Percentiles rank a stretch among this genome's conserved stretches.
Evolutionary conservation across 2,797 vertebrate genomes (phyloP).

Genomic region (Champsocephalus esox): DNA sequence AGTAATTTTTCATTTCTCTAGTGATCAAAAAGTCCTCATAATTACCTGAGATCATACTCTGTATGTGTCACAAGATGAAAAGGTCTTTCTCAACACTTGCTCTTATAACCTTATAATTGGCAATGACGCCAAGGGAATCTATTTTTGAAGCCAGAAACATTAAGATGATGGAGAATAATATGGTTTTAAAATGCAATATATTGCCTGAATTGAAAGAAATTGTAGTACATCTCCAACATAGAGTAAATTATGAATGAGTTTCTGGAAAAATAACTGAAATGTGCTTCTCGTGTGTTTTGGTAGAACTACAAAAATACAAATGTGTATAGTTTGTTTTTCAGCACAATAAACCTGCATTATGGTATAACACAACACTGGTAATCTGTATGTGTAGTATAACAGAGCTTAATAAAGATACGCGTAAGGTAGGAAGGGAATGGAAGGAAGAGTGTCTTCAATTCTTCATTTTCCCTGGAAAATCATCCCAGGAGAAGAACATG

Average conservation of each 20-base stretch:
- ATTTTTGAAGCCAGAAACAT: background rate
- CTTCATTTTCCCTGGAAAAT: slow-evolving; percentile 22
- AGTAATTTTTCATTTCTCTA: background rate
- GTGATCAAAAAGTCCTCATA: slow-evolving; percentile 1
- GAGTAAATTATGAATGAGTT: too few relatives aligned
- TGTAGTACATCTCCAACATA: background rate
- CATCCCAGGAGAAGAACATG: slow-evolving; percentile 29
- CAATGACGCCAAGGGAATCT: background rate
- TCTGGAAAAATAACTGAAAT: too few relatives aligned
- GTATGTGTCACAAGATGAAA: slow-evolving; percentile 5
- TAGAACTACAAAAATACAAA: too few relatives aligned
- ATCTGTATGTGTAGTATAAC: background rate
- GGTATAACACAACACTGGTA: background rate
- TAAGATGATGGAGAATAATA: background rate
- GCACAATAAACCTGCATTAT: background rate
- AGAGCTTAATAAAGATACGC: background rate
- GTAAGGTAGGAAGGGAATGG: background rate
- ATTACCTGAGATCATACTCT: background rate
- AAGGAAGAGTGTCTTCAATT: slow-evolving; percentile 18
- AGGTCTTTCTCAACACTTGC: background rate
- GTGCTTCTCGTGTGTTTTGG: too few relatives aligned
- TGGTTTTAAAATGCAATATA: too few relatives aligned
- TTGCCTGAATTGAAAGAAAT: too few relatives aligned
- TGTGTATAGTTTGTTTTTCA: too few relatives aligned
- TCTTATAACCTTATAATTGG: background rate